Base-by-base conservation (phyloP, 2,888 invertebrate species). In the Chironomus tentans region DNA sequence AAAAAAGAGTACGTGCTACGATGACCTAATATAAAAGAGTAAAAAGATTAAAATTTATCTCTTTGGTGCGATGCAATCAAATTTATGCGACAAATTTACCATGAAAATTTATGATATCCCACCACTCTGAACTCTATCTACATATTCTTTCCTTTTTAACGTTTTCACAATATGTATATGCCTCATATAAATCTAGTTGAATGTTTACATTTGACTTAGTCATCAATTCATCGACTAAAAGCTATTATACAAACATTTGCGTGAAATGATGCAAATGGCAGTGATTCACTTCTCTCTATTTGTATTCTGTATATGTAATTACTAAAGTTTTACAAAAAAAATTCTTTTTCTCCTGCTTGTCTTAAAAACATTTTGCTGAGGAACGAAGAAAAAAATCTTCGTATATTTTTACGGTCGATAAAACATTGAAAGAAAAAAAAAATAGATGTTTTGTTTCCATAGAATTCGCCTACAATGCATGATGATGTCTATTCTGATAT, bases 171-270 rank as follows among this genome's bases (percentile, higher is more conserved):
- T 50, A 10, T 38, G 38, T 38, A 38, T 38, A 38, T 38, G 62
- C 24, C 65, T 65, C 22, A 22, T 21, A 24, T 38, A 38, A 38
- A 38, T 38, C 38, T 10, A 38, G 38, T 38, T 38, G 38, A 24
- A 65, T 65, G 65, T 65, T 65, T 65, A 65, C 65, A 65, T 65
- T 24, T 65, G 65, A 65, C 65, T 65, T 24, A 65, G 65, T 65
- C 65, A 65, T 65, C 24, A 21, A 24, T 65, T 24, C 5, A 65
- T 7, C 65, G 65, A 65, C 21, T 24, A 65, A 24, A 21, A 65
- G 65, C 65, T 22, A 65, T 24, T 21, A 21, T 24, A 65, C 13
- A 65, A 65, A 24, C 65, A 65, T 65, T 56, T 56, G 56, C 56
- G 65, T 65, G 65, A 65, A 65, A 65, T 22, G 65, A 65, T 65